phyloP scores from a whole-genome alignment of 2,113 vertebrate genomes.

The Pimephales promelas region DNA sequence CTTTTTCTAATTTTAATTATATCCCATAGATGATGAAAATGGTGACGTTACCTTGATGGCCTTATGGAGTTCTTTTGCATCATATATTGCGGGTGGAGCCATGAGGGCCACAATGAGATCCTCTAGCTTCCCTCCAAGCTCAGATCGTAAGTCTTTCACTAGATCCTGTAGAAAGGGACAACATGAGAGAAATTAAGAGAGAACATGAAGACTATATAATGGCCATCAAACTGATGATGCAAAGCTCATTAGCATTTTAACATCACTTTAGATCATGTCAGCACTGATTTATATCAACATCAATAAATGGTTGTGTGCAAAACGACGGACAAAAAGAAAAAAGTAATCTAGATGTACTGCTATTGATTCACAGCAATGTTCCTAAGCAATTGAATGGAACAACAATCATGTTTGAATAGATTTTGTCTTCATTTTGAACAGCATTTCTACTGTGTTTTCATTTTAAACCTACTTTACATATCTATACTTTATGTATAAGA shows the following conservation, averaged over 20 bases:
- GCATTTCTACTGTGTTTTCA: neutral
- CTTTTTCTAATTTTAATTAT: neutral
- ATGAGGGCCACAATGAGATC: slow-evolving; percentile 88
- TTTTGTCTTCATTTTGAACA: neutral
- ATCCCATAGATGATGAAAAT: neutral
- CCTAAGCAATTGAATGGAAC: neutral
- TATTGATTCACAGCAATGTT: slow-evolving; percentile 10
- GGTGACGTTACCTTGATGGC: slow-evolving; percentile 85
- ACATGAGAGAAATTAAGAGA: neutral
- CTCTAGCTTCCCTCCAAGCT: slow-evolving; percentile 92
- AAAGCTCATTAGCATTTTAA: slow-evolving; percentile 8
- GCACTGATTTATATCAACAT: slow-evolving; percentile 1
- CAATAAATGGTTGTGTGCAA: neutral
- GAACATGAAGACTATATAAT: neutral
- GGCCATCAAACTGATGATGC: neutral
- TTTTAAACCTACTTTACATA: neutral
- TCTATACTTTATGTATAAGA: neutral
- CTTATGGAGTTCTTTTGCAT: slow-evolving; percentile 85
- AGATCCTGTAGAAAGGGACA: slow-evolving; percentile 79
- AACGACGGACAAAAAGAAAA: neutral
- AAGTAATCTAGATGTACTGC: slow-evolving; percentile 20
- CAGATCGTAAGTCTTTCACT: slow-evolving; percentile 87
- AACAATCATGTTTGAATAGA: neutral
- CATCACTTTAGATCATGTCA: neutral
- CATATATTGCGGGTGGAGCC: slow-evolving; percentile 80